These are phyloP conservation scores for Drosophila tropicalis DNA, from an alignment of 1,140 invertebrate species.

Conservation along the genomic window DNA sequence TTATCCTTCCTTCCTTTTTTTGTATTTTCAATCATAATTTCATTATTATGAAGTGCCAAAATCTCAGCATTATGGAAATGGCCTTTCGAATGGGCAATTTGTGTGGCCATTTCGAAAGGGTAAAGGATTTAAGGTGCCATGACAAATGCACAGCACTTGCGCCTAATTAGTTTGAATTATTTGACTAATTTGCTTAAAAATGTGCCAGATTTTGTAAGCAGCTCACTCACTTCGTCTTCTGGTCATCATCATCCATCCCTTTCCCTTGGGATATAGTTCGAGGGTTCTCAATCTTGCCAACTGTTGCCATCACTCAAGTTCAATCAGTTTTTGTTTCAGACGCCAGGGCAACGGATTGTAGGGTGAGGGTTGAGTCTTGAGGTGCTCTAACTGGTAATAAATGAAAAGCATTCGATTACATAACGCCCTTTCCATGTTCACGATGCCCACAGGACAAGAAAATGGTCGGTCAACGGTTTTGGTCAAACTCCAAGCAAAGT, in stretches of 20 bases:
- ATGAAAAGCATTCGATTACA: slow-evolving; percentile 67
- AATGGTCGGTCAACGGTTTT: slow-evolving; percentile 35
- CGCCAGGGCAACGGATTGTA: slow-evolving; percentile 47
- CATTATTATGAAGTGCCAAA: slow-evolving; percentile 77
- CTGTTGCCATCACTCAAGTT: slow-evolving; percentile 75
- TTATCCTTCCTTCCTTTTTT: slow-evolving; percentile 17
- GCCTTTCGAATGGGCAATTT: slow-evolving; percentile 58
- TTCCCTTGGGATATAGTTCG: slow-evolving; percentile 15
- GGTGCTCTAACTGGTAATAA: slow-evolving; percentile 46
- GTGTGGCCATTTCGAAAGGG: slow-evolving; percentile 48
- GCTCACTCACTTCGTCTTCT: slow-evolving; percentile 53
- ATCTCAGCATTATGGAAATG: slow-evolving; percentile 66
- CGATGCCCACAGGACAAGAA: background rate
- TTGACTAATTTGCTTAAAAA: slow-evolving; percentile 65
- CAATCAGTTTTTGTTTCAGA: slow-evolving; percentile 51
- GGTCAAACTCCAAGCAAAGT: slow-evolving; percentile 4
- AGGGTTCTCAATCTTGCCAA: slow-evolving; percentile 72
- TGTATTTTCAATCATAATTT: slow-evolving; percentile 69
- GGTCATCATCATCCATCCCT: slow-evolving; percentile 26
- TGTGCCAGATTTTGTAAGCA: slow-evolving; percentile 58
- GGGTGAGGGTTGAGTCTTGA: slow-evolving; percentile 10
- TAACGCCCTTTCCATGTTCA: slow-evolving; percentile 49
- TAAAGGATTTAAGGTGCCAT: slow-evolving; percentile 43
- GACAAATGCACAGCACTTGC: slow-evolving; percentile 40
- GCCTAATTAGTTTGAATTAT: slow-evolving; percentile 73